These are phyloP conservation scores for Centropristis striata DNA, from an alignment of 2,113 vertebrate species.

Conservation along the genomic window DNA sequence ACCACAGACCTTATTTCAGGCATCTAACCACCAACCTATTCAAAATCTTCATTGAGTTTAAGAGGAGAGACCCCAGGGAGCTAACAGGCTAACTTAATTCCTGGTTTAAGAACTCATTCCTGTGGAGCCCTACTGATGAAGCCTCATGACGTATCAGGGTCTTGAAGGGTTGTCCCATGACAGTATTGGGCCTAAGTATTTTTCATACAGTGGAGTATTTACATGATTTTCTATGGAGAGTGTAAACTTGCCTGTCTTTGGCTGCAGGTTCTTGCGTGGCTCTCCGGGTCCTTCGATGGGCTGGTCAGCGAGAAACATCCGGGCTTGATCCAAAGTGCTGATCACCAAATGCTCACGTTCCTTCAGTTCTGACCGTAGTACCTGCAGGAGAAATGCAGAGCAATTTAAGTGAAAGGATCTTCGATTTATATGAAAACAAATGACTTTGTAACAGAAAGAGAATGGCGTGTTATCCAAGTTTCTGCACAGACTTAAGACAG, in stretches of 20 bases:
- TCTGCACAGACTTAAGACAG: neutral
- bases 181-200: too few relatives aligned
- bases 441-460: too few relatives aligned
- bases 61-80: too few relatives aligned
- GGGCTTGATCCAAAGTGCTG: constrained; percentile 93
- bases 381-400: constrained; percentile 78
- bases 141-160: too few relatives aligned
- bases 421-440: neutral
- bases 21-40: too few relatives aligned
- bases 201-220: neutral
- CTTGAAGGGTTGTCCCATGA: too few relatives aligned
- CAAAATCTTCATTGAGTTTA: too few relatives aligned
- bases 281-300: constrained; percentile 97
- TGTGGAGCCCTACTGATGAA: too few relatives aligned
- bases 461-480: neutral
- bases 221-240: neutral
- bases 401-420: neutral
- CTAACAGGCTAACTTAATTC: too few relatives aligned
- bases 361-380: constrained; percentile 90
- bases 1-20: too few relatives aligned
- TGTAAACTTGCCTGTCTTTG: constrained; percentile 89
- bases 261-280: constrained; percentile 91
- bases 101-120: too few relatives aligned
- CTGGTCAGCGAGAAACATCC: constrained; percentile 95
- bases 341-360: constrained; percentile 92